Conservation (phyloP, 2,797 vertebrate species). For the Pangasius sanitwongsei region DNA sequence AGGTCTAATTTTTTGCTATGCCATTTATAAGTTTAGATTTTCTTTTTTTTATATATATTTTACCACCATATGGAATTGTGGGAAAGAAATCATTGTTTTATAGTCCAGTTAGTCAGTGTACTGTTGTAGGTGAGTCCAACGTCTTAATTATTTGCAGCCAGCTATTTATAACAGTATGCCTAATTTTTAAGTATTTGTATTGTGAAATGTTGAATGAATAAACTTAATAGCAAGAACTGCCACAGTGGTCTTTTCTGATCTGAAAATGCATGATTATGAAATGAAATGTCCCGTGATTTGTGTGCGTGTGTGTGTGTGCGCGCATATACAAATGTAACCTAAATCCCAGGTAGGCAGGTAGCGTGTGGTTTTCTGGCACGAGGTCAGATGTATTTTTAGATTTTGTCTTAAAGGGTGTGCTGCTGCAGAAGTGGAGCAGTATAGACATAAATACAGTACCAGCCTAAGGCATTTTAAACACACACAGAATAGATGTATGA, state of each 20-base stretch:
- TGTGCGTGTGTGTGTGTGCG: not conserved
- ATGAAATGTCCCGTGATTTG: not conserved
- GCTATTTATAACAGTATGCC: conserved; percentile 99
- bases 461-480: not conserved
- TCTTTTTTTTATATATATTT: conserved; percentile 84
- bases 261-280: not conserved
- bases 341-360: conserved; percentile 39
- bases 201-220: conserved; percentile 99
- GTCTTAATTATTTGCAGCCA: conserved; percentile 99
- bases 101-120: conserved; percentile 99
- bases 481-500: not conserved
- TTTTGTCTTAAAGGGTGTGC: conserved; percentile 39
- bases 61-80: conserved; percentile 95
- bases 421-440: conserved; percentile 35
- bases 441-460: conserved; percentile 21
- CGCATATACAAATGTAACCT: not conserved
- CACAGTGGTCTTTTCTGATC: conserved; percentile 5
- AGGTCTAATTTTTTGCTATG: conserved; percentile 99
- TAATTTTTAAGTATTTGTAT: conserved; percentile 99
- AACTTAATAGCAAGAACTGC: conserved; percentile 91
- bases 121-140: conserved; percentile 92
- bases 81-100: conserved; percentile 98
- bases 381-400: conserved; percentile 63
- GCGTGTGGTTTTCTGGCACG: conserved; percentile 58
- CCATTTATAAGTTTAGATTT: conserved; percentile 99